Base-by-base conservation (phyloP, 2,113 vertebrate genomes). In the Gavia stellata region DNA sequence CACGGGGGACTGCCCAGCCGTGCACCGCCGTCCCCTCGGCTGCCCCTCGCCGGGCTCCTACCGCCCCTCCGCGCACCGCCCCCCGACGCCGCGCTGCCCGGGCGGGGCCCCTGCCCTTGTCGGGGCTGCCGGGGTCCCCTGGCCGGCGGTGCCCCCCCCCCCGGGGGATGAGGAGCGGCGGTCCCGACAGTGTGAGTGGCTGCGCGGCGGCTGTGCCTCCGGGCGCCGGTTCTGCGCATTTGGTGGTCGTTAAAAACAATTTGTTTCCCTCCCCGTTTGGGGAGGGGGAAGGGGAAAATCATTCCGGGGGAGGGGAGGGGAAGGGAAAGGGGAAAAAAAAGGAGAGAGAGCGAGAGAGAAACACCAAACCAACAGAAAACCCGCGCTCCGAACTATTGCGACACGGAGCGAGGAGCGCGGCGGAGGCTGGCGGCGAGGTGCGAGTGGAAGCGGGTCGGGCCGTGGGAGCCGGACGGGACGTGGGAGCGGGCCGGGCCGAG, bases 241-340 rank as follows among this genome's bases (percentile, higher is more conserved):
- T 77, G 87, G 90, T 95, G 94, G 96, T 92, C 92, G 78, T 90
- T 73, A 92, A 87, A 94, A 96, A 94, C 94, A 95, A 89, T 84
- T 93, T 93, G 81, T 91, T 92, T 93, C 94, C 92, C 84, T 92
- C 75, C 74, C 84, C 87, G 47, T 58, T 83, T 63, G 84, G 84
- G 92, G 83, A 92, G 92, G 92, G 68, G 89, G 86, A 81, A 88
- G 79, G 52, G 45, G 63, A 87, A 92, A 88, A 90, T 90, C 31
- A 77, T 81, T 92, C 79, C 47, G 42, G 62, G 73, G 86, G 81
- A 67, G 92, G 89, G 61, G 92, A 75, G 53, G 33, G 71, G 53
- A 77, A 73, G 23, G 62, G 40, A 44, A 53, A 29, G 16, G 21
- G 36, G 59, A 5, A 2, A 3, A 38, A 62, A 79, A 42, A 12